Conservation (phyloP, 1,140 invertebrate genomes). For the Sweltsa coloradensis region DNA sequence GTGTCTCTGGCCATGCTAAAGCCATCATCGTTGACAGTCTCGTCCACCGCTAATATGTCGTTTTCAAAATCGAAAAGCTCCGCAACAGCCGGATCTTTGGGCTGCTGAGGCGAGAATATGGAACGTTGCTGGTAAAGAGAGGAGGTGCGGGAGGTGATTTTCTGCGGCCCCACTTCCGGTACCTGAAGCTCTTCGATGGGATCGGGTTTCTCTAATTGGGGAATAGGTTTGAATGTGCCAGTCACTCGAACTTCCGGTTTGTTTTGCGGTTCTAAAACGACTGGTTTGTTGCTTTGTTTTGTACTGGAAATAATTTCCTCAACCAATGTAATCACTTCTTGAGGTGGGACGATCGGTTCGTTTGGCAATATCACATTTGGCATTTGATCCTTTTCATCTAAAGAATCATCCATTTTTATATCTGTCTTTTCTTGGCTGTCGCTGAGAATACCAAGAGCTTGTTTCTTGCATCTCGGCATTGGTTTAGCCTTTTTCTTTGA, state of each 20-base stretch:
- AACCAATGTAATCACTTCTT: no score
- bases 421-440: slow-evolving; percentile 9
- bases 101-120: slow-evolving; percentile 53
- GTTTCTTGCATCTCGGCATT: slow-evolving; percentile 13
- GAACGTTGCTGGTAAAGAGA: slow-evolving; percentile 37
- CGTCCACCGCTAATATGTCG: slow-evolving; percentile 47
- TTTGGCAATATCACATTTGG: no score
- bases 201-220: no score
- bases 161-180: slow-evolving; percentile 17
- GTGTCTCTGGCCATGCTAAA: slow-evolving; percentile 46
- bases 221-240: no score
- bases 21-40: slow-evolving; percentile 42
- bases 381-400: background rate
- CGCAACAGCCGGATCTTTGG: slow-evolving; percentile 44
- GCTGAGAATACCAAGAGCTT: slow-evolving; percentile 11
- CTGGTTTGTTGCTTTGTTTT: no score
- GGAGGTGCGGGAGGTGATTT: slow-evolving; percentile 17
- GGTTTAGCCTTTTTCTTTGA: slow-evolving; percentile 6
- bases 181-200: slow-evolving; percentile 10
- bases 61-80: slow-evolving; percentile 53
- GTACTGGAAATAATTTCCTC: no score
- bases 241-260: no score
- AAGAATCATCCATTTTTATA: background rate
- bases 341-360: no score
- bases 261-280: no score